A percentile compares a stretch with the other conserved stretches of the same genome.
Evolutionary conservation across 2,113 vertebrate genomes (phyloP).

Genomic region (Tonatia bakeri): DNA sequence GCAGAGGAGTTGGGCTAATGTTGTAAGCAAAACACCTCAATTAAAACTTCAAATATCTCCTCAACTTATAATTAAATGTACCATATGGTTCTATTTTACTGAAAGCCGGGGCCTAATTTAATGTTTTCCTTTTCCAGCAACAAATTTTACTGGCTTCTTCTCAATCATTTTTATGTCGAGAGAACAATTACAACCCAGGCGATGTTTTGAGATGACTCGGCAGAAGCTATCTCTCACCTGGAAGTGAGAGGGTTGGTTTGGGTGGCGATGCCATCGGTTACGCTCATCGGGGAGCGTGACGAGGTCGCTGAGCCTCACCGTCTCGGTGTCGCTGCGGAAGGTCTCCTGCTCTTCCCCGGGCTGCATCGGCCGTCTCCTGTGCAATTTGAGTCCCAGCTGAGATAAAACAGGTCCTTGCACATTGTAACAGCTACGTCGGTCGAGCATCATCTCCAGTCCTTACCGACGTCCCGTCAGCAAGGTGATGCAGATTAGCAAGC

Average conservation of each 20-base stretch:
- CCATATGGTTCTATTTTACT: slow-evolving; percentile 69
- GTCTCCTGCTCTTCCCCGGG: not conserved
- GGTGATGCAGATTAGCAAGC: not conserved
- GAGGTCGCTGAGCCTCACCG: not conserved
- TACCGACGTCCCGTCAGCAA: slow-evolving; percentile 35
- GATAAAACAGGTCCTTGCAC: slow-evolving; percentile 41
- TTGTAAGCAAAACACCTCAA: slow-evolving; percentile 65
- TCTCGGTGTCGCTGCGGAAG: not conserved
- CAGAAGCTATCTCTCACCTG: slow-evolving; percentile 56
- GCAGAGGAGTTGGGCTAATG: slow-evolving; percentile 52
- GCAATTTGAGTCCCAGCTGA: slow-evolving; percentile 42
- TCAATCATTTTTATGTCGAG: slow-evolving; percentile 75
- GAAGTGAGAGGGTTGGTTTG: slow-evolving; percentile 20
- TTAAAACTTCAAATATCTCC: slow-evolving; percentile 69
- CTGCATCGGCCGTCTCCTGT: not conserved
- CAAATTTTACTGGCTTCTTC: slow-evolving; percentile 64
- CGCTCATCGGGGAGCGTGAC: not conserved
- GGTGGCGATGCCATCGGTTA: not conserved
- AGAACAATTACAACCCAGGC: slow-evolving; percentile 64
- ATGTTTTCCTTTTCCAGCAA: slow-evolving; percentile 72
- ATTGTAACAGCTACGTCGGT: not conserved
- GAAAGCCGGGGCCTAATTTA: slow-evolving; percentile 66
- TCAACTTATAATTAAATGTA: slow-evolving; percentile 72
- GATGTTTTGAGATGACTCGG: slow-evolving; percentile 60
- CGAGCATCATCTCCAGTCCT: not conserved